Base-by-base conservation (phyloP, 2,797 vertebrate species). In the Spheniscus humboldti region DNA sequence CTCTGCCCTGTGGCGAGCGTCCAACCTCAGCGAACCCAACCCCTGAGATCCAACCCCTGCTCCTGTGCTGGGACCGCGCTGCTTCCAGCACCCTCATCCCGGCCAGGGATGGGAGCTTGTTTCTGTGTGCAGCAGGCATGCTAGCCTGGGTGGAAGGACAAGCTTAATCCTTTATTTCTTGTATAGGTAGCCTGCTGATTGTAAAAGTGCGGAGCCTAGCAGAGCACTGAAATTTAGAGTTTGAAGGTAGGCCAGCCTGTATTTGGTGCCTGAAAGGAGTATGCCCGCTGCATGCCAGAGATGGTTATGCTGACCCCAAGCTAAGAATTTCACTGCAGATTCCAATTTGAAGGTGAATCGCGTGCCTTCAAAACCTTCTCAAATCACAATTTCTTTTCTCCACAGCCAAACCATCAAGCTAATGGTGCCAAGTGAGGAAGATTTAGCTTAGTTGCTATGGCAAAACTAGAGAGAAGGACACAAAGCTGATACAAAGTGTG, bases 371-470 rank as follows among this genome's bases (percentile, higher is more conserved):
- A 83, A 95, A 73, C 57, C n/a, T 8, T 33, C 60, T 66, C 41
- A 76, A 84, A 63, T 59, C 67, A 53, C 57, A 24, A 2, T 57
- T 78, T 50, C 50, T 86, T 50, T 60, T 37, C 66, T 78, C 77
- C 9, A n/a, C 13, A 43, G 79, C 55, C 83, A 93, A 68, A 83
- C 76, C 60, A 45, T 73, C 43, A 28, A 45, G 39, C 13, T 95
- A 72, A 88, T 84, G 90, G 86, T 95, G 90, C 74, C 85, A 96
- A 86, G 48, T 7, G 53, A 91, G 50, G 72, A 92, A 79, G 91
- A 80, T 85, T 59, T 76, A 86, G 55, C 33, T 64, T 71, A 73
- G 95, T 94, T 97, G 92, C 92, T 96, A 88, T 95, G 92, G 85
- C 53, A 96, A 97, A 97, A 67, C 67, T 87, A 33, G 53, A 87